Evolutionary conservation across 2,888 invertebrate genomes (phyloP).

Genomic region (Caenorhabditis uteleia): DNA sequence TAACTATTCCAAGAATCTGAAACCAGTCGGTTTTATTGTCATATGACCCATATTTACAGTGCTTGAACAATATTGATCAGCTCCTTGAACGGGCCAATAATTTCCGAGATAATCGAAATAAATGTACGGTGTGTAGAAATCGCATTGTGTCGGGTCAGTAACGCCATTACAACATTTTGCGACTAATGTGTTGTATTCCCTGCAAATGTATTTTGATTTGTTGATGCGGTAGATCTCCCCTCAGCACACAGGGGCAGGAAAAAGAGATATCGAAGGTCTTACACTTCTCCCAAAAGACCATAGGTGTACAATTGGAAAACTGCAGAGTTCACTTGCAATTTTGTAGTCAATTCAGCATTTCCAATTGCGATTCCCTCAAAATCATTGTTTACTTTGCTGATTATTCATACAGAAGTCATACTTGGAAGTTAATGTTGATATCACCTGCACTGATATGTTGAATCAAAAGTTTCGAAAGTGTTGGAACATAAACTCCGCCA

Average conservation of each 20-base stretch:
- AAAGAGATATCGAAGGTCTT: constrained; percentile 1
- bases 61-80: constrained; percentile 35
- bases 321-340: constrained; percentile 50
- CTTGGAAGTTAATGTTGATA: constrained; percentile 42
- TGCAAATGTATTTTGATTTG: constrained; percentile 7
- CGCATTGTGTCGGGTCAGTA: constrained; percentile 43
- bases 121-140: constrained; percentile 48
- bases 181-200: constrained; percentile 38
- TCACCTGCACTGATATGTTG: constrained; percentile 35
- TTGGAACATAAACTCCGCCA: constrained; percentile 72
- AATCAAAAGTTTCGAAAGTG: constrained; percentile 43
- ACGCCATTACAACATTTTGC: constrained; percentile 28
- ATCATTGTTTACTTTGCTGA: not conserved
- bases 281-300: constrained; percentile 54
- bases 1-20: constrained; percentile 37
- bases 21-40: not conserved
- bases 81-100: constrained; percentile 20
- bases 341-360: constrained; percentile 47
- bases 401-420: constrained; percentile 2
- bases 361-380: constrained; percentile 56
- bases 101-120: constrained; percentile 40
- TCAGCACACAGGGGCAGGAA: constrained; percentile 3
- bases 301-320: constrained; percentile 56
- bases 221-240: not conserved
- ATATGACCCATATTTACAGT: constrained; percentile 13